These are phyloP conservation scores for Salminus brasiliensis DNA, from an alignment of 2,113 vertebrate genomes.

Conservation along the genomic window DNA sequence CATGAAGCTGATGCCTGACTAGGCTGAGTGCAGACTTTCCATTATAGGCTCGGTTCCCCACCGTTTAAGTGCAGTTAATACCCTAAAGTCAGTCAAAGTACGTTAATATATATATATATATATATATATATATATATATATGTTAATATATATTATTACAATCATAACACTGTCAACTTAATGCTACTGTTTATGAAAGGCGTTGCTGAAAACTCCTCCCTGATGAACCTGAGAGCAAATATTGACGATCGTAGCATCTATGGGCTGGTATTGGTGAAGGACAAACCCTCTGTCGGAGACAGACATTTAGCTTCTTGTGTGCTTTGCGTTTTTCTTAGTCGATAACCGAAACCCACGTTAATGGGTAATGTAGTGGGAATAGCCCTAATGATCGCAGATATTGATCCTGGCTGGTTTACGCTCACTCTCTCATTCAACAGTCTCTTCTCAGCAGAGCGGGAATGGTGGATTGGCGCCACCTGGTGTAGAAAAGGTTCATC, in stretches of 20 bases:
- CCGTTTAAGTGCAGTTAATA: too few species aligned
- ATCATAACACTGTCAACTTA: not conserved
- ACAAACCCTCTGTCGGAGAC: not conserved
- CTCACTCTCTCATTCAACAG: not conserved
- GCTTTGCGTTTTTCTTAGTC: too few species aligned
- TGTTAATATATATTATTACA: not conserved
- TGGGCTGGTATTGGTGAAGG: not conserved
- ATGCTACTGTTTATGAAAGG: not conserved
- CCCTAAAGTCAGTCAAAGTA: too few species aligned
- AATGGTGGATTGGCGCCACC: constrained; percentile 9
- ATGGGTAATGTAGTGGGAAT: not conserved
- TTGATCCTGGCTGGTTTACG: not conserved
- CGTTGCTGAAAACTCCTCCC: not conserved
- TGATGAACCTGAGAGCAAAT: constrained; percentile 10
- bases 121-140: too few species aligned
- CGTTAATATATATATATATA: too few species aligned
- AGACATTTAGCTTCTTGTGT: too few species aligned
- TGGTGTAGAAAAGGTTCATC: constrained; percentile 8
- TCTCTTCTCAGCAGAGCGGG: not conserved
- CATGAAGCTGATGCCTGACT: too few species aligned
- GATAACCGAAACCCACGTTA: too few species aligned
- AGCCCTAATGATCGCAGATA: not conserved
- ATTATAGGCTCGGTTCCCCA: too few species aligned
- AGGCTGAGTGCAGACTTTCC: too few species aligned
- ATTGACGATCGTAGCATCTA: not conserved